These are phyloP conservation scores for Polymixis lichenea DNA, from an alignment of 2,888 invertebrate genomes.

Conservation along the genomic window DNA sequence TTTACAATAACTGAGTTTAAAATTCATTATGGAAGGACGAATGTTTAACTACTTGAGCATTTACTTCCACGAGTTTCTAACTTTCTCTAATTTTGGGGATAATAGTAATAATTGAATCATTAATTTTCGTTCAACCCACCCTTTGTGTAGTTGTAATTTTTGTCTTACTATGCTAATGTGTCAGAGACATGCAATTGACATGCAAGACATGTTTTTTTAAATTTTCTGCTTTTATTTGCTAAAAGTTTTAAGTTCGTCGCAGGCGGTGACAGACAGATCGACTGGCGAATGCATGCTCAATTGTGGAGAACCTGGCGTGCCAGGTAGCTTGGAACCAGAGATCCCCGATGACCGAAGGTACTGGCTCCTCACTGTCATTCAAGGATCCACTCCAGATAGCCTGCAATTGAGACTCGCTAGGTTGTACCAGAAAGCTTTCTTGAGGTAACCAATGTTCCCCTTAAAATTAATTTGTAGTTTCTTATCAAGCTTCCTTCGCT, in stretches of 20 bases:
- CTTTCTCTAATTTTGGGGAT: conserved; percentile 34
- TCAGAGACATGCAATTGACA: conserved; percentile 16
- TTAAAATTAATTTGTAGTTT: conserved; percentile 27
- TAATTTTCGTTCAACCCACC: conserved; percentile 33
- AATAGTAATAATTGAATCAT: conserved; percentile 49
- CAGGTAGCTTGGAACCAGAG: conserved; percentile 89
- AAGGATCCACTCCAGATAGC: conserved; percentile 91
- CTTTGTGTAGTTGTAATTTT: conserved; percentile 13
- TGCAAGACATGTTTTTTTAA: conserved; percentile 20
- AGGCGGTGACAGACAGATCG: conserved; percentile 87
- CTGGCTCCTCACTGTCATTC: conserved; percentile 95
- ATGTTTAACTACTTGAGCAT: conserved; percentile 22
- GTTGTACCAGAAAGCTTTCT: conserved; percentile 95
- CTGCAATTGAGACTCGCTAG: conserved; percentile 94
- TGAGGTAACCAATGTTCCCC: conserved; percentile 89
- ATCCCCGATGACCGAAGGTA: conserved; percentile 92
- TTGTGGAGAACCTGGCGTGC: conserved; percentile 85
- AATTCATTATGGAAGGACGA: conserved; percentile 19
- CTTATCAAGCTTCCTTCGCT: conserved; percentile 47
- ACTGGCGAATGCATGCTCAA: conserved; percentile 89
- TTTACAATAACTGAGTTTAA: conserved; percentile 22
- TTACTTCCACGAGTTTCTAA: conserved; percentile 11
- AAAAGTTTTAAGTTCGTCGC: conserved; percentile 41
- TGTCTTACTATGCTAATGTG: conserved; percentile 22
- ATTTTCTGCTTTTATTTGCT: conserved; percentile 20